Evolutionary conservation across 2,797 vertebrate genomes (phyloP), one percentile per base, ranked within the genome.

Genomic region (Steatocranus sp.): DNA sequence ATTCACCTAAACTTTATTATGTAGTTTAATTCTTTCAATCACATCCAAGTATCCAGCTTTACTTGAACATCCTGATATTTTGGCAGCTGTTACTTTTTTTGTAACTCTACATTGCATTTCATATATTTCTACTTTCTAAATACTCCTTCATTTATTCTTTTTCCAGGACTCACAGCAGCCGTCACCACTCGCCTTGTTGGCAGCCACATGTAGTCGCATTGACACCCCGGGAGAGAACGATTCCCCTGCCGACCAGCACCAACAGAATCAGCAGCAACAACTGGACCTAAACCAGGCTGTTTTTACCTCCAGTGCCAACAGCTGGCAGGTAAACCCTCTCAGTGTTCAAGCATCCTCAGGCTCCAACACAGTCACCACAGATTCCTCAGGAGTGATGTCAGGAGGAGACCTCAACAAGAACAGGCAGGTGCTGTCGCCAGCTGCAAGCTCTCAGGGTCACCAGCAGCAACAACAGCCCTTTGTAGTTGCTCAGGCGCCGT

Each of bases 141-240:
- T 77, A 3, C 49, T 58, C 73, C 8, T 36, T 74, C 7, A 38
- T 80, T 14, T 66, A 6, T 79, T 79, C 3, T 48, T 56, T 43
- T 76, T 81, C 7, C 63, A 99, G 98, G 98, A 99, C 84, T 97
- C 97, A 0, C 98, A 99, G 6, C 98, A 99, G 92, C 98, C 98
- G 1, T 99, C 98, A 87, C 98, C 98, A 2, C 96, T 99, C 61
- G 98, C 98, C 77, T 92, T 99, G 91, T 94, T 99, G 94, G 98
- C 98, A 51, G 98, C 98, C 84, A 99, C 98, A 17, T 99, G 98
- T 95, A 99, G 98, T 94, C 95, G 98, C 81, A 98, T 99, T 43
- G 98, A 99, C 93, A 97, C 97, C 83, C 97, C 98, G 75, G 97
- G 96, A 76, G 98, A 99, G 91, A 97, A 94, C 4, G 97, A 96